Evolutionary conservation across 2,888 invertebrate genomes (phyloP), one percentile per base, ranked within the genome.

Genomic region (Diloba caeruleocephala): DNA sequence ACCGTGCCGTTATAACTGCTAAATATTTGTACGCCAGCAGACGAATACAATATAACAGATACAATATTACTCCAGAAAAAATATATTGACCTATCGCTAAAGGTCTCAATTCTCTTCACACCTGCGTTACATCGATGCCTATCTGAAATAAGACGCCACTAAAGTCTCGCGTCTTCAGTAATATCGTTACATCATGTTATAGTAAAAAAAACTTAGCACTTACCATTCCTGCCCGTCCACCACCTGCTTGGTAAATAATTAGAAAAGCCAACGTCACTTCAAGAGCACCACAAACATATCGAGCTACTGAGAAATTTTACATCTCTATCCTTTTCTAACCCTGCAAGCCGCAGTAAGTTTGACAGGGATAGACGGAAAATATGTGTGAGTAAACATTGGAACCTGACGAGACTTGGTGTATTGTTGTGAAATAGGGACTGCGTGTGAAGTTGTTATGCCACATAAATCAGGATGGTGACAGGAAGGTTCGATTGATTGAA

Each of bases 251-350:
- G 65, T 48, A 63, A 68, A 71, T 76, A 79, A 79, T 79, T 74
- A 79, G 73, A 74, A 78, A 70, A 76, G 74, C 78, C 76, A 79
- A 81, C 78, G 71, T 63, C 52, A 55, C 57, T 53, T 82, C 78
- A 78, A 90, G 88, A 78, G 86, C 80, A 80, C 50, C 55, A 67
- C 84, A 90, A 90, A 90, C 74, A 80, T 68, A 70, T 71, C 85
- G 69, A 45, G 87, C 90, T 89, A 89, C 90, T 71, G 91, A 87
- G 88, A 89, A 87, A 88, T 85, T 85, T 84, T 69, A 84, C 82
- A 71, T 71, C 23, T 12, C 63, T 31, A 19, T 82, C 85, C 55
- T 74, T 65, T 37, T 85, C 77, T 23, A 10, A 65, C 80, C 0
- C 21, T 23, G 2, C n/a, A 60, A 66, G 7, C 3, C 3, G 12